Conservation (phyloP, 2,797 vertebrate species). For the Clarias fuscus region DNA sequence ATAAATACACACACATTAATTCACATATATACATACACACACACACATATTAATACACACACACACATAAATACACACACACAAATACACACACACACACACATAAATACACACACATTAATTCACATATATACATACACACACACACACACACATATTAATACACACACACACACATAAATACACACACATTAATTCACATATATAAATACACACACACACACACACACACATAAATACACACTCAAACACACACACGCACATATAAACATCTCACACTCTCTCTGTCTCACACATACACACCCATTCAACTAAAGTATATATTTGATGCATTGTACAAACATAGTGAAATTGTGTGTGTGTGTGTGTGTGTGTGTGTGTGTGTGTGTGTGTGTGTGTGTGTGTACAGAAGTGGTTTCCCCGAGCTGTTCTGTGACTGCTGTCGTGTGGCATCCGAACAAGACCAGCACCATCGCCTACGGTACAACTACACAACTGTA, state of each 20-base stretch:
- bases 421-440: constrained; percentile 79
- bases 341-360: too few species aligned
- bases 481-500: constrained; percentile 71
- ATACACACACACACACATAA: constrained; percentile 11
- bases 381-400: constrained; percentile 11
- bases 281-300: neutral
- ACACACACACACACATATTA: neutral
- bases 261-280: neutral
- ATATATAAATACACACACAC: neutral
- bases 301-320: too few species aligned
- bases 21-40: too few species aligned
- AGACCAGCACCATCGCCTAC: constrained; percentile 82
- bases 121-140: neutral
- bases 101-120: too few species aligned
- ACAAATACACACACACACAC: too few species aligned
- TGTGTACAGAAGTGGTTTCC: constrained; percentile 72
- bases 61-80: too few species aligned
- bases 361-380: too few species aligned
- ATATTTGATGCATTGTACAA: too few species aligned
- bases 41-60: neutral
- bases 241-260: constrained; percentile 40
- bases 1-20: too few species aligned
- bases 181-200: neutral
- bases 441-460: constrained; percentile 87
- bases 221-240: neutral